Evolutionary conservation across 2,797 vertebrate species (phyloP), one percentile per base, ranked within the genome.

Genomic region (Argya squamiceps): DNA sequence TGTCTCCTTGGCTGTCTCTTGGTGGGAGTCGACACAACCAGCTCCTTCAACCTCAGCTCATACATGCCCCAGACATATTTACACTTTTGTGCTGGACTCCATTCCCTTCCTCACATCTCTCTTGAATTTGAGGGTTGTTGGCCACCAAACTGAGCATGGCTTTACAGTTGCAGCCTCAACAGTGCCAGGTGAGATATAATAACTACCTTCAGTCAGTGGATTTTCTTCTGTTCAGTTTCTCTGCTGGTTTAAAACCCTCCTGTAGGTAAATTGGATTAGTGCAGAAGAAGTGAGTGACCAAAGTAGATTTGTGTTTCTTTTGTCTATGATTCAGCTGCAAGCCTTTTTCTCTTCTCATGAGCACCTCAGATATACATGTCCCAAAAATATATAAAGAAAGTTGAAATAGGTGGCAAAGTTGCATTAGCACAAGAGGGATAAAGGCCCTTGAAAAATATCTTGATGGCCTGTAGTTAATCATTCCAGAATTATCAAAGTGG

Each of bases 61-160:
- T 0, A 0, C 11, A 18, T 68, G 34, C 8, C 21, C 10, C 7
- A 10, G 39, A 9, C 8, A 27, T 5, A 4, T 58, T 44, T 21
- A 36, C 5, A 46, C 6, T 20, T 78, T 49, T 73, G 23, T 73
- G 46, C 15, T 36, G 20, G 14, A 53, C 2, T 4, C 15, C 27
- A 29, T 46, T 70, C 32, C 21, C 7, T 81, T 86, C 34, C 64
- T 69, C 34, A 44, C 1, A 44, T 23, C 11, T 43, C 27, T 71
- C 17, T 60, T 60, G 29, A 83, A 56, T 60, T 15, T 50, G 8
- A 29, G 26, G 3, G 6, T 47, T 34, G 27, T 18, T 27, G 16
- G 4, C 30, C 59, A 55, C 29, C 20, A 91, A 69, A 87, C 15
- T 46, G 67, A 74, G 17, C 24, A 19, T 12, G 11, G 15, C 34